Base-by-base conservation (phyloP, 2,797 vertebrate genomes). In the Ibycter americanus region DNA sequence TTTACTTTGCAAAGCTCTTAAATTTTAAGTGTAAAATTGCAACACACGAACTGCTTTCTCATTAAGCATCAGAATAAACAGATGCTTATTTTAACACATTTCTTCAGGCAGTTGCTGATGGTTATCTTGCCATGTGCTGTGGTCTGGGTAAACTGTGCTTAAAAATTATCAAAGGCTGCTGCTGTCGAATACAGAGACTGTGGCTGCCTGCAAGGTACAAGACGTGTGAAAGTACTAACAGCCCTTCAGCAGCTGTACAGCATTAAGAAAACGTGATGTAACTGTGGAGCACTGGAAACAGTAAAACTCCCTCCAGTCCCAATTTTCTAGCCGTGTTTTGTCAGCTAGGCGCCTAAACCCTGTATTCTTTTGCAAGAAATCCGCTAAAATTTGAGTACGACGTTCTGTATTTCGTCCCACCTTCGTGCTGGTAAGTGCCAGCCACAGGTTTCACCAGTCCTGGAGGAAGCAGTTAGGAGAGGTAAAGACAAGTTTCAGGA, bases 51-150 rank as follows among this genome's bases (percentile, higher is more conserved):
- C 52, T n/a, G 51, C 63, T 71, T 31, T 73, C 55, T 90, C 77
- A 77, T 65, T 81, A 90, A 21, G 8, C 65, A 62, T 44, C 40
- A 17, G 82, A 82, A 87, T 67, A 95, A 91, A 72, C 42, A 85
- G 80, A 68, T n/a, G 52, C 44, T 95, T 70, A 54, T 88, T 91
- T 84, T 54, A 85, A 65, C 31, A 4, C 8, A 0, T 56, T 46
- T 91, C 87, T 81, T 78, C 46, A 54, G 72, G 66, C 82, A 49
- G 47, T 42, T 32, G 61, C 56, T 59, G 81, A 44, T n/a, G 16
- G 54, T 23, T 29, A 18, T 20, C 81, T 54, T 32, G 46, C 55
- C 66, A 65, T 58, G 52, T 14, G 46, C 87, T 63, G 68, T 12
- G 72, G 52, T 80, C 58, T 54, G 51, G 78, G 46, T 52, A 83